Base-by-base conservation (phyloP, 1,140 invertebrate genomes). In the Brachionus rotundiformis region DNA sequence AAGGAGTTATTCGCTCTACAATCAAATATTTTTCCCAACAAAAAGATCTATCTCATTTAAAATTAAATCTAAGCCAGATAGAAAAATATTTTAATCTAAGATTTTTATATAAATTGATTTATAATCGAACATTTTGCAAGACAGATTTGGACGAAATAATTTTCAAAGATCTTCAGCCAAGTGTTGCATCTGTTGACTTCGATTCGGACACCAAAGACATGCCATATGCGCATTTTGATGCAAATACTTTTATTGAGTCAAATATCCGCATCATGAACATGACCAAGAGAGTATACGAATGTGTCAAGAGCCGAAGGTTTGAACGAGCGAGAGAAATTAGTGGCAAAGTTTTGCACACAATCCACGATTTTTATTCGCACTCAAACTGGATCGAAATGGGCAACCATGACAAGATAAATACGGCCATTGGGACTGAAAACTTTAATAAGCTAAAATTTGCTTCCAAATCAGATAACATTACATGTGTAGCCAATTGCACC, bases 381-480 rank as follows among this genome's bases (percentile, higher is more conserved):
- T 71, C 81, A 16, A 82, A 82, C 36, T 82, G 81, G 81, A 29
- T 82, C 25, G 81, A 82, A 75, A 68, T 82, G 81, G 81, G 81
- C 23, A 82, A 71, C n/a, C 16, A 39, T 29, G 25, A 73, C 4
- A 23, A 19, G 7, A 71, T 82, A n/a, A 71, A 82, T n/a, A 33
- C 23, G 8, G 23, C 27, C 10, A 68, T 63, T 59, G 54, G 54
- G 44, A 65, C 54, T 11, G 19, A 3, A 16, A 23, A 63, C 13
- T 65, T 81, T 68, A 23, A 25, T 6, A 59, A 25, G 10, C 11
- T 36, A n/a, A 31, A 31, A 33, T 33, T 81, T 29, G 79, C 59
- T 3, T 29, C 36, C 6, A n/a, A 29, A 19, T 47, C 13, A 2
- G 79, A 65, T 16, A 81, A 16, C 41, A 13, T 23, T 10, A 65